Conservation (phyloP, 2,113 vertebrate species). For the Heterocephalus glaber region DNA sequence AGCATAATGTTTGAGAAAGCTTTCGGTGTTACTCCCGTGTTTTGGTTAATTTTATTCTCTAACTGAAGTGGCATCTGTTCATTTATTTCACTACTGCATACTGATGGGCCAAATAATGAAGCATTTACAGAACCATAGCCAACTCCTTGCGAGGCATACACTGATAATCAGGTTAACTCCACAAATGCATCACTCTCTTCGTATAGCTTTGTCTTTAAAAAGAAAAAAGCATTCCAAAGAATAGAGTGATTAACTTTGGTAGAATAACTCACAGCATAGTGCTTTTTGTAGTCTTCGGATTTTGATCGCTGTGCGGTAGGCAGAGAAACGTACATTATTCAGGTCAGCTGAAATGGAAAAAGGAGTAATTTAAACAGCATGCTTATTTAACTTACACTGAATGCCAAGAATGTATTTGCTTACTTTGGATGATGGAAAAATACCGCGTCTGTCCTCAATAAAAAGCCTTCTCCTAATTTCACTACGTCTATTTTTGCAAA, state of each 20-base stretch:
- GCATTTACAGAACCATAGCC: slow-evolving; percentile 24
- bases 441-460: not conserved
- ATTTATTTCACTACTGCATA: not conserved
- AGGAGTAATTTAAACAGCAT: slow-evolving; percentile 32
- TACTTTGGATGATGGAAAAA: slow-evolving; percentile 20
- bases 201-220: slow-evolving; percentile 8
- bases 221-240: slow-evolving; percentile 16
- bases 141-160: not conserved
- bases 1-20: slow-evolving; percentile 38
- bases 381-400: not conserved
- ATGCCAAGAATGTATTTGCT: slow-evolving; percentile 6
- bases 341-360: slow-evolving; percentile 91
- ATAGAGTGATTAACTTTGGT: not conserved
- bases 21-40: not conserved
- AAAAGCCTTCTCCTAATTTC: slow-evolving; percentile 29
- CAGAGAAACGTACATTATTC: slow-evolving; percentile 98
- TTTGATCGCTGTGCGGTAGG: slow-evolving; percentile 99
- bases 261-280: slow-evolving; percentile 92
- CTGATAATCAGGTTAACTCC: not conserved
- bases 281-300: slow-evolving; percentile 97
- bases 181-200: not conserved
- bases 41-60: slow-evolving; percentile 56
- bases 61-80: slow-evolving; percentile 4
- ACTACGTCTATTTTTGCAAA: slow-evolving; percentile 17
- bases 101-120: not conserved